phyloP scores from a whole-genome alignment of 1,140 invertebrate genomes.

The Leptopilina boulardi region DNA sequence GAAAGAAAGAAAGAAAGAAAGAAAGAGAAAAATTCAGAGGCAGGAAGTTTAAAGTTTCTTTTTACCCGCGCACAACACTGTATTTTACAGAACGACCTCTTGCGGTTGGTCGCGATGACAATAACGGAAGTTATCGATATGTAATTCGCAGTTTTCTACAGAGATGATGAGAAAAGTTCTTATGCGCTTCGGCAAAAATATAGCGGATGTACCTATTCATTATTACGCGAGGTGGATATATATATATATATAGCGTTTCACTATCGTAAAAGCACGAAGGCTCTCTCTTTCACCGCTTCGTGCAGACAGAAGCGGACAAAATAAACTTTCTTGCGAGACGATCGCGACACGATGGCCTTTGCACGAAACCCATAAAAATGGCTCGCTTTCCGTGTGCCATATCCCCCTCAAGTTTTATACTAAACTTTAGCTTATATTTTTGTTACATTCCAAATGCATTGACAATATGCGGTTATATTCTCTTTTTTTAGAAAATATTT shows the following conservation, averaged over 20 bases:
- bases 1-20: background rate
- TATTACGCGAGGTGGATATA: conserved; percentile 6
- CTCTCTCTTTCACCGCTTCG: no score
- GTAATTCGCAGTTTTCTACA: conserved; percentile 26
- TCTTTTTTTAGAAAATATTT: no score
- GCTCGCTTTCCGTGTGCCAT: conserved; percentile 13
- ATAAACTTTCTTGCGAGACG: conserved; percentile 31
- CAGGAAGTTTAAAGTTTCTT: conserved; percentile 1
- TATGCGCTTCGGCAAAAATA: conserved; percentile 32
- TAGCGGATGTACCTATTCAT: conserved; percentile 31
- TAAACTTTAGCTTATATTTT: background rate
- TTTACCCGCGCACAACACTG: background rate
- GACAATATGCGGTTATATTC: background rate
- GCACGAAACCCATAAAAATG: conserved; percentile 2
- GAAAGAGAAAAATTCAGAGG: conserved; percentile 1
- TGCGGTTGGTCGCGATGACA: conserved; percentile 22
- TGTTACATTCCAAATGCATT: background rate
- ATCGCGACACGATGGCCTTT: conserved; percentile 25
- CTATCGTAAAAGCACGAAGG: conserved; percentile 23
- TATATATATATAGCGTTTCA: background rate
- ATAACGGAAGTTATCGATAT: conserved; percentile 31
- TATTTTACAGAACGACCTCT: conserved; percentile 8
- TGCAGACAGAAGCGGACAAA: conserved; percentile 13
- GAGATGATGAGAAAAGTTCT: conserved; percentile 31
- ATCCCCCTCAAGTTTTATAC: background rate